These are phyloP conservation scores for Sceliomorpha sp. DNA, from an alignment of 2,888 invertebrate species.

Conservation along the genomic window DNA sequence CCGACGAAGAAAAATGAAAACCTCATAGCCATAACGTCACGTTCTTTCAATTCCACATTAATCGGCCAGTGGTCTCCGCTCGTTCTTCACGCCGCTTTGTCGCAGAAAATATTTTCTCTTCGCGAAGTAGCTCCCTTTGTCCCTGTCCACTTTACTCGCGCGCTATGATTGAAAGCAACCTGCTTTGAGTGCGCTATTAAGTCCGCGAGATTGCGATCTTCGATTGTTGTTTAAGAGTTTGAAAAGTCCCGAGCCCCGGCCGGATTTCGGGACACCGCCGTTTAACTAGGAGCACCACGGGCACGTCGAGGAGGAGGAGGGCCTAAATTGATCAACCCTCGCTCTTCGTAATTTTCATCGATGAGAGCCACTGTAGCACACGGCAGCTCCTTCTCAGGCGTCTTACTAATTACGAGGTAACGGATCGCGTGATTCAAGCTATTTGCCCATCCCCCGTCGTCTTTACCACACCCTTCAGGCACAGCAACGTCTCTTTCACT, in stretches of 20 bases:
- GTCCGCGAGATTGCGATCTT: neutral
- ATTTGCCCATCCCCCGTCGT: slow-evolving; percentile 62
- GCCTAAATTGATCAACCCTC: no score
- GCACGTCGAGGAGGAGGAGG: no score
- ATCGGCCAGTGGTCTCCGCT: slow-evolving; percentile 46
- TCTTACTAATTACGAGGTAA: slow-evolving; percentile 72
- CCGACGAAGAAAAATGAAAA: slow-evolving; percentile 45
- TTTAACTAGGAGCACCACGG: no score
- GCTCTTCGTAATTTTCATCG: neutral
- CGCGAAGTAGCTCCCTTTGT: slow-evolving; percentile 19
- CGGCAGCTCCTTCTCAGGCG: slow-evolving; percentile 59
- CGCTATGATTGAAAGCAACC: slow-evolving; percentile 30
- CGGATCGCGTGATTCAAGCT: slow-evolving; percentile 71
- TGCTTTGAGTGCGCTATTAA: slow-evolving; percentile 18
- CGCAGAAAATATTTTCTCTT: slow-evolving; percentile 52
- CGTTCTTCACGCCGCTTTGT: slow-evolving; percentile 49
- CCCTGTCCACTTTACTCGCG: slow-evolving; percentile 20
- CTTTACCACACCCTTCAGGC: slow-evolving; percentile 47
- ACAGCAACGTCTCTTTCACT: slow-evolving; percentile 39
- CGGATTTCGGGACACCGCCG: no score
- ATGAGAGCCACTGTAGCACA: slow-evolving; percentile 35
- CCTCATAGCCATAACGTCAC: slow-evolving; percentile 42
- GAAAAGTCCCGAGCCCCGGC: no score
- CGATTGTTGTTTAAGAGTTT: neutral
- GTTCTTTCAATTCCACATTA: slow-evolving; percentile 53